Evolutionary conservation across 2,113 vertebrate species (phyloP).

Genomic region (Phoxinus phoxinus): DNA sequence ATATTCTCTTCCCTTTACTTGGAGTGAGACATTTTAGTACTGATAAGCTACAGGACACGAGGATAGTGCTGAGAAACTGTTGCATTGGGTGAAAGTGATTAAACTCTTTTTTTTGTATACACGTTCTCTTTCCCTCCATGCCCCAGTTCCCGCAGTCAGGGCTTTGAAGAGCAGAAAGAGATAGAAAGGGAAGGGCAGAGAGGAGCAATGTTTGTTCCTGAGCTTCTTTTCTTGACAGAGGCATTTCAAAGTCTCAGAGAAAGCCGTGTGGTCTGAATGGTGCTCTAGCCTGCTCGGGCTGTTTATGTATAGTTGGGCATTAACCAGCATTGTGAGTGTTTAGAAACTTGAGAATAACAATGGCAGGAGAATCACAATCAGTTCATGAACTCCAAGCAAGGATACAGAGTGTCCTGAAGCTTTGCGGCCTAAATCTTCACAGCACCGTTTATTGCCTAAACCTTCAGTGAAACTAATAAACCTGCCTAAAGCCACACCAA

Average conservation of each 20-base stretch:
- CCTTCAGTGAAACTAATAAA: slow-evolving; percentile 40
- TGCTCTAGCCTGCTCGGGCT: slow-evolving; percentile 59
- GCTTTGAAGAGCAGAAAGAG: slow-evolving; percentile 14
- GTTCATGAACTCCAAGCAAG: slow-evolving; percentile 29
- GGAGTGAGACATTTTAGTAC: not conserved
- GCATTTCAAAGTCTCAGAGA: slow-evolving; percentile 37
- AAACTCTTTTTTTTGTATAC: slow-evolving; percentile 12
- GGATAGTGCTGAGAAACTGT: not conserved
- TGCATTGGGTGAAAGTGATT: not conserved
- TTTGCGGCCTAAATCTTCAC: not conserved
- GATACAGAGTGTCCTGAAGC: not conserved
- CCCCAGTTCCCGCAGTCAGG: not conserved
- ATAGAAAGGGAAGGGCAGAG: not conserved
- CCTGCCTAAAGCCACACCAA: slow-evolving; percentile 41
- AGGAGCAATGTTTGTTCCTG: slow-evolving; percentile 6
- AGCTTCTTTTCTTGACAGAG: slow-evolving; percentile 39
- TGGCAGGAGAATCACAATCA: slow-evolving; percentile 33
- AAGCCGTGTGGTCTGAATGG: slow-evolving; percentile 59
- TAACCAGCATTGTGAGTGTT: slow-evolving; percentile 71
- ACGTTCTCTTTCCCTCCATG: not conserved
- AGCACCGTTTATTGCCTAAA: not conserved
- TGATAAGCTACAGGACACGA: not conserved
- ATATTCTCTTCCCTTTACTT: slow-evolving; percentile 10
- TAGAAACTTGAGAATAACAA: slow-evolving; percentile 54
- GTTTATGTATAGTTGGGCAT: slow-evolving; percentile 73